These are phyloP conservation scores for Latheticus oryzae DNA, from an alignment of 2,888 invertebrate genomes.

Conservation along the genomic window DNA sequence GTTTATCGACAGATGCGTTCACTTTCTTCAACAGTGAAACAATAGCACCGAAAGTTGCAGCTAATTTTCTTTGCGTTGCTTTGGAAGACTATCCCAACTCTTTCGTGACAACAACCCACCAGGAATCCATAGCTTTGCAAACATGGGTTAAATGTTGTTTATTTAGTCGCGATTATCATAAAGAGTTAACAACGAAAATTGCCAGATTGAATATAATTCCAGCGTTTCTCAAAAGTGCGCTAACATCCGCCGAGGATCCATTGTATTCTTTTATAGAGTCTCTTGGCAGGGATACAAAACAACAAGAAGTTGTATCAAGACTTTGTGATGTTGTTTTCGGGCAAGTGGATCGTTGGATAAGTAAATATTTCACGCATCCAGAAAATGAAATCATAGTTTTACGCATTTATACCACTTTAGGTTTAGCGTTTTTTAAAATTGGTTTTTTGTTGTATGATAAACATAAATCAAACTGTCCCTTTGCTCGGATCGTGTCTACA, in stretches of 20 bases:
- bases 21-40: slow-evolving; percentile 53
- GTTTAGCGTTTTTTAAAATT: slow-evolving; percentile 52
- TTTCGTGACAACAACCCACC: slow-evolving; percentile 49
- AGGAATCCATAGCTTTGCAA: slow-evolving; percentile 56
- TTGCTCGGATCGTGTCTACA: slow-evolving; percentile 67
- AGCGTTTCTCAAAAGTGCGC: slow-evolving; percentile 45
- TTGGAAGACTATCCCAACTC: slow-evolving; percentile 52
- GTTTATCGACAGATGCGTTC: slow-evolving; percentile 50
- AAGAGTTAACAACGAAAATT: slow-evolving; percentile 53
- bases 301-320: slow-evolving; percentile 47
- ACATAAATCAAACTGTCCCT: slow-evolving; percentile 63
- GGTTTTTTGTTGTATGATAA: slow-evolving; percentile 58
- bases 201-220: slow-evolving; percentile 55
- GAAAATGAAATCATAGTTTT: slow-evolving; percentile 55
- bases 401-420: slow-evolving; percentile 58
- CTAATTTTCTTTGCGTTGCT: slow-evolving; percentile 53
- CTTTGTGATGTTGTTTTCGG: slow-evolving; percentile 60
- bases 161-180: slow-evolving; percentile 50
- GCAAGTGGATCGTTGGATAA: slow-evolving; percentile 54
- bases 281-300: slow-evolving; percentile 50
- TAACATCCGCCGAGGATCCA: slow-evolving; percentile 51
- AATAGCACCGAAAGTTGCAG: slow-evolving; percentile 52
- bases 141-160: slow-evolving; percentile 60
- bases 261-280: slow-evolving; percentile 56
- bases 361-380: slow-evolving; percentile 52